Conservation (phyloP, 2,113 vertebrate species). For the Herpetotheres cachinnans region DNA sequence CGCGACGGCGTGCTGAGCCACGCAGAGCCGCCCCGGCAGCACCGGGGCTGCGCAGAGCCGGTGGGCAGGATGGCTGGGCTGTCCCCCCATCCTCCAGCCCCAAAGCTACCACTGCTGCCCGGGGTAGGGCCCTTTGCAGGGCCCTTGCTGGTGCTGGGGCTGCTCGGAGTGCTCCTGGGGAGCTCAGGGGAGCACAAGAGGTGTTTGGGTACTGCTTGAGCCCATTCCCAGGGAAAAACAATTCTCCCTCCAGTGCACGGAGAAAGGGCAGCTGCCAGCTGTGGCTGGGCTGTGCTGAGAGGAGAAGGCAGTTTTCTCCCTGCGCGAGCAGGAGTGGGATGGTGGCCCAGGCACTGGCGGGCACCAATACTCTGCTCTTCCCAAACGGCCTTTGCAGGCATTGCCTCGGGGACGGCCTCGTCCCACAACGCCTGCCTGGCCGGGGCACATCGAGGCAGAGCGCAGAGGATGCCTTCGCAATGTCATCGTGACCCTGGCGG, state of each 20-base stretch:
- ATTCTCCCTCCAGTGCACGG: not conserved
- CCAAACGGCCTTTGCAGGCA: not conserved
- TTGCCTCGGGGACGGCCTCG: not conserved
- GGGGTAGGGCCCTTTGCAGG: not conserved
- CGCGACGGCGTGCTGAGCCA: not conserved
- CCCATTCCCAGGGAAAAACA: not conserved
- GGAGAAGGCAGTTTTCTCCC: not conserved
- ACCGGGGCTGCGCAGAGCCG: fast-evolving
- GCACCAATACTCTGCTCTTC: not conserved
- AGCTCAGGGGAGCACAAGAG: not conserved
- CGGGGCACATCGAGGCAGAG: not conserved
- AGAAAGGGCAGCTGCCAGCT: not conserved
- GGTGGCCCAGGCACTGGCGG: not conserved
- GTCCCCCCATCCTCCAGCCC: not conserved
- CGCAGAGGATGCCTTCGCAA: not conserved
- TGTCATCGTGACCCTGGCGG: not conserved
- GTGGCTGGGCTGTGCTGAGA: not conserved
- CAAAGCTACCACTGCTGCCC: not conserved
- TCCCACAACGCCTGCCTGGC: not conserved
- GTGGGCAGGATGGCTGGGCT: not conserved
- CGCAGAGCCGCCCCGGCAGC: fast-evolving
- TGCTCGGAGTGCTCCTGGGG: fast-evolving
- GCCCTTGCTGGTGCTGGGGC: not conserved
- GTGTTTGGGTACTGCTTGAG: not conserved
- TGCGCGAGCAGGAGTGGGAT: too few relatives aligned